Evolutionary conservation across 1,140 invertebrate species (phyloP), one percentile per base, ranked within the genome.

Genomic region (Hyles vespertilio): DNA sequence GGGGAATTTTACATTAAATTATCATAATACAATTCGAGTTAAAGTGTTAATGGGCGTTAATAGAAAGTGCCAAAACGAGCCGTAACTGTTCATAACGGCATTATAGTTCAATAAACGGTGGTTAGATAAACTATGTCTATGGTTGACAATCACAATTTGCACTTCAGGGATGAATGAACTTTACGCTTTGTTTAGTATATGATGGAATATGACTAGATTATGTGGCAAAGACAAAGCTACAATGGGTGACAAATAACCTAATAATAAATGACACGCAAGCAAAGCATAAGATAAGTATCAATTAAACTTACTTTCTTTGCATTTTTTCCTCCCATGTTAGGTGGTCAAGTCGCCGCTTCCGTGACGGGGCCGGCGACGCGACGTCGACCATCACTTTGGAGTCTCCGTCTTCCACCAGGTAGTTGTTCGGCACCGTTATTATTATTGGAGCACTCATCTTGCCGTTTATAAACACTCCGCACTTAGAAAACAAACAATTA

Each of bases 251-350:
- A 11, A 47, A 22, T 22, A 11, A 40, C 8, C 52, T 51, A 54
- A 51, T 32, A 12, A 7, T 56, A 34, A 32, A 55, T 32, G 69
- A 77, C 69, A 81, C 73, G 72, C 75, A 80, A 58, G 65, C 72
- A 76, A 54, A 61, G 32, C 51, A n/a, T 61, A 65, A 22, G 3
- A 40, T 22, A 55, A 59, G 57, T 57, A 22, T 57, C 51, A 63
- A 46, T 11, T 5, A 53, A 43, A 92, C 94, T 91, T 90, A 96
- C 95, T 96, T 96, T 79, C 95, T 90, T 78, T 95, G 94, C 59
- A 95, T 89, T 79, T 96, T 96, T 84, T 96, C 94, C 77, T 96
- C 95, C 93, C 93, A 95, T 33, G 94, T 92, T 3, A 96, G 80
- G 83, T 95, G 94, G 82, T 96, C 94, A 59, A 96, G 83, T 12